Percentiles rank a stretch among this genome's conserved stretches.
Conservation (phyloP, 2,113 vertebrate genomes). For the Rhynchomys soricoides region DNA sequence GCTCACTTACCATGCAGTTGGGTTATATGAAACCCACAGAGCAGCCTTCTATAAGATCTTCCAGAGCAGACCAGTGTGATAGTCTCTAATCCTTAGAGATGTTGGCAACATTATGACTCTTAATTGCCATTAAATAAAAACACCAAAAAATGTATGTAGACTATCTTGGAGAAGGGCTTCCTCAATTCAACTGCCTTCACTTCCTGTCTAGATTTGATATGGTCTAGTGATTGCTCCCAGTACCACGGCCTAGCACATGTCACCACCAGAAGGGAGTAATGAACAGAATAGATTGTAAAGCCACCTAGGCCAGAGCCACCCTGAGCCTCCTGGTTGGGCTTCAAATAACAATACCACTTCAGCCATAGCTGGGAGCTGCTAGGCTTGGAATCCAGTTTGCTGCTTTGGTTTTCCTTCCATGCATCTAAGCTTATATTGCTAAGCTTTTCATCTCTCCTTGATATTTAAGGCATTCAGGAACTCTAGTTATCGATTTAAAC, state of each 20-base stretch:
- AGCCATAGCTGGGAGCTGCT: background rate
- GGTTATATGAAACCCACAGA: background rate
- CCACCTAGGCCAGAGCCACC: background rate
- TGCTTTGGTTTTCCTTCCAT: conserved; percentile 51
- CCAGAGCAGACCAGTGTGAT: too few relatives aligned
- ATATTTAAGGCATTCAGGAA: background rate
- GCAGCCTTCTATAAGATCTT: background rate
- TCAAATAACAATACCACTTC: background rate
- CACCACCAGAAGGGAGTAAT: background rate
- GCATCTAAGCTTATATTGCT: conserved; percentile 22
- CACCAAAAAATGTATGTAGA: background rate
- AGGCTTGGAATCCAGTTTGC: background rate
- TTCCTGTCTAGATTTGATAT: background rate
- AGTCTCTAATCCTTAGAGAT: background rate
- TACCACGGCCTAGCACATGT: background rate
- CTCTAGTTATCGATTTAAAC: conserved; percentile 23
- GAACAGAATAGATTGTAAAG: background rate
- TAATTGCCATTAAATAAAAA: background rate
- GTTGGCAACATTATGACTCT: background rate
- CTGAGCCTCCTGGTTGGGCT: background rate
- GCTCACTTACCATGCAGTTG: background rate
- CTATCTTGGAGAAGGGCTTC: background rate
- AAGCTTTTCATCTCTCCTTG: conserved; percentile 64
- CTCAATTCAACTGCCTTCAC: background rate
- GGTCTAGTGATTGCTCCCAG: background rate